Evolutionary conservation across 2,113 vertebrate species (phyloP).

Genomic region (Carassius carassius): DNA sequence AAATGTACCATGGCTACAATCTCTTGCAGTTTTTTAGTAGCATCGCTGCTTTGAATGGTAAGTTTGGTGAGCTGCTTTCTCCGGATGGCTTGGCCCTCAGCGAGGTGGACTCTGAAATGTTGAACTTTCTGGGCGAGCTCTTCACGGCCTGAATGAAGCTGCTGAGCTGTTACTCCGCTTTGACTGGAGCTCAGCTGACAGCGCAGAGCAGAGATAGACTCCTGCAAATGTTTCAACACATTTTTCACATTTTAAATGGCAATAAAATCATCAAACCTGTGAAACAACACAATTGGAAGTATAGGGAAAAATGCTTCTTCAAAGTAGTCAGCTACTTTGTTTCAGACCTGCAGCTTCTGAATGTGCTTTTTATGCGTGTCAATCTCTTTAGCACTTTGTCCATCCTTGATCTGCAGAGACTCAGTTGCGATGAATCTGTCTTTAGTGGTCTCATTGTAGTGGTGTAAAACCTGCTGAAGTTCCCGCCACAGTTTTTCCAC

Average conservation of each 20-base stretch:
- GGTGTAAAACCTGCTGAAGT: conserved; percentile 68
- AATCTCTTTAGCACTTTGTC: conserved; percentile 77
- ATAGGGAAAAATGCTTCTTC: background rate
- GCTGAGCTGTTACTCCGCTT: conserved; percentile 62
- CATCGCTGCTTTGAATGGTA: conserved; percentile 67
- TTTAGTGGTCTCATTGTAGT: conserved; percentile 73
- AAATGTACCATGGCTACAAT: conserved; percentile 73
- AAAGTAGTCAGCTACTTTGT: background rate
- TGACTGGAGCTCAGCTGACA: conserved; percentile 59
- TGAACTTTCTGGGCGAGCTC: conserved; percentile 64
- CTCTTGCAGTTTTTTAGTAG: conserved; percentile 70
- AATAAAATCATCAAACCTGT: background rate
- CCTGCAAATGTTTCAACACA: conserved; percentile 63
- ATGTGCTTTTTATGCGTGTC: conserved; percentile 74
- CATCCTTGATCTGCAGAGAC: conserved; percentile 72
- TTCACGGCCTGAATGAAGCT: conserved; percentile 65
- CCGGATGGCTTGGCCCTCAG: conserved; percentile 56
- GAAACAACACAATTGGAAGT: background rate
- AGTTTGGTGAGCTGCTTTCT: conserved; percentile 71
- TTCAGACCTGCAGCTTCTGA: conserved; percentile 79
- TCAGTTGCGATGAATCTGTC: conserved; percentile 69
- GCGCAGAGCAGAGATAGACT: conserved; percentile 64
- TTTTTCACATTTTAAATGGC: background rate
- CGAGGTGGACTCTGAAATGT: conserved; percentile 73
- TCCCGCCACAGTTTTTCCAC: conserved; percentile 75